A percentile compares a stretch with the other conserved stretches of the same genome.
phyloP scores from a whole-genome alignment of 2,113 vertebrate genomes.

The Rhinolophus sinicus region DNA sequence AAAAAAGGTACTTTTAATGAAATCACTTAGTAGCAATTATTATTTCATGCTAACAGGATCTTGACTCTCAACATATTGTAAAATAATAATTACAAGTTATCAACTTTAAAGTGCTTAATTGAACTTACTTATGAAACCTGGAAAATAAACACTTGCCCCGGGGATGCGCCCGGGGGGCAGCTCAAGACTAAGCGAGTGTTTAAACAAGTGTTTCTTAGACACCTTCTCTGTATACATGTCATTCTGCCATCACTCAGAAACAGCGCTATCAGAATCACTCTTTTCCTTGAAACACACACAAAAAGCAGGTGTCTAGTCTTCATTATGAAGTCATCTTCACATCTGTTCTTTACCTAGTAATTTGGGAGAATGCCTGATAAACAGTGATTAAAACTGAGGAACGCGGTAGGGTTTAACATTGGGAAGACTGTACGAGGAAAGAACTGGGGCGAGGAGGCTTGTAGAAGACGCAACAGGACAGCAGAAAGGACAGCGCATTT shows the following conservation, averaged over 20 bases:
- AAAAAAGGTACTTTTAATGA: background rate
- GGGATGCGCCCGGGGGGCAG: background rate
- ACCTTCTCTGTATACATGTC: background rate
- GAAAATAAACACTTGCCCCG: background rate
- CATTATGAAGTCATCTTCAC: background rate
- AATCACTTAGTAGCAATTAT: background rate
- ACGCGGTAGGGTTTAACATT: fast-evolving
- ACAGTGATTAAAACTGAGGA: background rate
- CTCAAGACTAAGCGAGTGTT: background rate
- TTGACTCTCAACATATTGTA: background rate
- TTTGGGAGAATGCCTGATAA: background rate
- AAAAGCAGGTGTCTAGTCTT: background rate
- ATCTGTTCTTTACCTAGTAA: background rate
- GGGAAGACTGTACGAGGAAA: background rate
- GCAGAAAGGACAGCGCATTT: fast-evolving
- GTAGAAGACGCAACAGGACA: no score
- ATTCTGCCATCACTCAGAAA: background rate
- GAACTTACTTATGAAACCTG: background rate
- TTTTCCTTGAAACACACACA: background rate
- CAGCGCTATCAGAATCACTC: background rate
- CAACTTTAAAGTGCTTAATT: background rate
- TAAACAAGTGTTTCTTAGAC: background rate
- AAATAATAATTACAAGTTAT: background rate
- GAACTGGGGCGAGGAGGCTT: fast-evolving
- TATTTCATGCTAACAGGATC: background rate